Base-by-base conservation (phyloP, 1,140 invertebrate genomes). In the Papilio glaucus region DNA sequence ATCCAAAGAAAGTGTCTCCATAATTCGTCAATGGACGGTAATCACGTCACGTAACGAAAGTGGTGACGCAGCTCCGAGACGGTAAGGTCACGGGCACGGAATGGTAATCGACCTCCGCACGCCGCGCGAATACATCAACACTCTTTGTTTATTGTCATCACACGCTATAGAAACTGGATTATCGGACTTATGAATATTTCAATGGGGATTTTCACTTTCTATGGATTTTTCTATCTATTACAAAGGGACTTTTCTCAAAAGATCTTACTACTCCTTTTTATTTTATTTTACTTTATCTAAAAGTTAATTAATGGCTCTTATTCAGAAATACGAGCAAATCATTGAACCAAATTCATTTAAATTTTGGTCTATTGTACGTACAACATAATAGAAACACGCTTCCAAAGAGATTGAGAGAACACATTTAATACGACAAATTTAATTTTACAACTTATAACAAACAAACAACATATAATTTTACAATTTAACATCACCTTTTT, bases 71-170 rank as follows among this genome's bases (percentile, higher is more conserved):
- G 42, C 63, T 63, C 45, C 18, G 37, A 26, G 65, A 37, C 69
- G 70, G 76, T 85, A 87, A 85, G 87, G 87, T 89, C 87, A 89
- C 80, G 85, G 84, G 73, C 85, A 72, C 18, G 73, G 84, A 83
- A 88, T 86, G 76, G 80, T 78, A 86, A 86, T 86, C 80, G 80
- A 74, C 67, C 67, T 38, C 5, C 7, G 33, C 13, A 62, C 61
- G 15, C 8, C 10, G n/a, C 18, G 9, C 29, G 37, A 33, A 37
- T 39, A 65, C 12, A 38, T 37, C 18, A n/a, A 21, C 4, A 72
- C 18, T 21, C 49, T 71, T 70, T 49, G 63, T 42, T 37, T 18
- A 67, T 49, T 72, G 29, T 65, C 65, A 53, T 42, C 57, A 38
- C 21, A 53, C 15, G 24, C 57, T 29, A 8, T 39, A 65, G n/a